phyloP scores from a whole-genome alignment of 1,140 invertebrate species.

The Ctenoplectra terminalis region DNA sequence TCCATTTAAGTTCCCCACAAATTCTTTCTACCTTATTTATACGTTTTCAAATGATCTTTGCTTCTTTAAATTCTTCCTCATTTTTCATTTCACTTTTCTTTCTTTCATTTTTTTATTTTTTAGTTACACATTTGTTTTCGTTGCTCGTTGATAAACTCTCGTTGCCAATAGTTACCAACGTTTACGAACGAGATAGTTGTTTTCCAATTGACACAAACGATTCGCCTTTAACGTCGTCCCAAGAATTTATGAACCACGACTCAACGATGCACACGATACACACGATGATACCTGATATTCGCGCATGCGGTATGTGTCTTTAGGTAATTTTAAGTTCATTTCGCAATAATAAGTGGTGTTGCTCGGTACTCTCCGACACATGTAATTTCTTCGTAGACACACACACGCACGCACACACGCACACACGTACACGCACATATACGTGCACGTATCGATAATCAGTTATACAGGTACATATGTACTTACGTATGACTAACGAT shows the following conservation, averaged over 20 bases:
- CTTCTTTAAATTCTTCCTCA: too few species aligned
- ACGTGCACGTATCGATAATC: too few species aligned
- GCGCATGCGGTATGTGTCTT: not conserved
- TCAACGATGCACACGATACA: not conserved
- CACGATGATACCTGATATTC: too few species aligned
- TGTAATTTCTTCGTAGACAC: too few species aligned
- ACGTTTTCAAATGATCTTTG: slow-evolving; percentile 12
- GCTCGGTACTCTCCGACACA: too few species aligned
- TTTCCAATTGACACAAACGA: not conserved
- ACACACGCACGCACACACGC: too few species aligned
- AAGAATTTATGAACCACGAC: slow-evolving; percentile 7
- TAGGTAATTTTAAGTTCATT: slow-evolving; percentile 32
- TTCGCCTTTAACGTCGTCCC: not conserved
- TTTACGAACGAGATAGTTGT: not conserved
- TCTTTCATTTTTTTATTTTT: too few species aligned
- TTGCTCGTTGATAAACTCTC: slow-evolving; percentile 17
- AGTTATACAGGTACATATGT: too few species aligned
- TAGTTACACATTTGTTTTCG: slow-evolving; percentile 8
- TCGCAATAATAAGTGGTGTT: not conserved
- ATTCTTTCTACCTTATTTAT: too few species aligned
- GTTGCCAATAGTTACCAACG: not conserved
- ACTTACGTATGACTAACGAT: too few species aligned
- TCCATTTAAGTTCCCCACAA: too few species aligned
- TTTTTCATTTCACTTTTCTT: not conserved
- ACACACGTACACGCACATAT: too few species aligned